Conservation (phyloP, 37 sponge, comb jelly and placozoan genomes). For the Hexactinellida sp. region DNA sequence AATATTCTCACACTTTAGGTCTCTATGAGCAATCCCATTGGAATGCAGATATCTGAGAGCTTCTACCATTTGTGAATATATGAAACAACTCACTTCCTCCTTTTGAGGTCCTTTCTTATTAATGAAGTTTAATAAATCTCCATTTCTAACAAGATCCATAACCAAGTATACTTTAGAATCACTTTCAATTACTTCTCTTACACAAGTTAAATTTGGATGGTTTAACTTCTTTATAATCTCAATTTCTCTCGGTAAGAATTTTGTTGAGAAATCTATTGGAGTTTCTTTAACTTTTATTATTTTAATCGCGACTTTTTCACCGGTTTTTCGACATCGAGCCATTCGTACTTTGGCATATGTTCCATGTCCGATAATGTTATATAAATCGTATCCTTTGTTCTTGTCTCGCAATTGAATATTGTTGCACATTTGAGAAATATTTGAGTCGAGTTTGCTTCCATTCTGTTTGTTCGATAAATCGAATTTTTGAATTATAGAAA, state of each 20-base stretch:
- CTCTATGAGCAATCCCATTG: slow-evolving; percentile 33
- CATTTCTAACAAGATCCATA: slow-evolving; percentile 34
- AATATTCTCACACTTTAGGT: slow-evolving; percentile 43
- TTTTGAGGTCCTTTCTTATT: slow-evolving; percentile 27
- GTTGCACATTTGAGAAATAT: not conserved
- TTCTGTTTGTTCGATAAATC: not conserved
- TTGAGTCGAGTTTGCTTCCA: not conserved
- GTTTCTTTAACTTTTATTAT: slow-evolving; percentile 31
- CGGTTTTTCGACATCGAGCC: slow-evolving; percentile 11
- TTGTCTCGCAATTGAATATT: not conserved
- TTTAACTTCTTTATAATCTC: slow-evolving; percentile 25
- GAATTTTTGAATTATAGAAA: not conserved
- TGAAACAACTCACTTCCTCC: slow-evolving; percentile 24
- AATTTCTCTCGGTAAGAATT: slow-evolving; percentile 36
- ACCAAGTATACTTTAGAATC: slow-evolving; percentile 35
- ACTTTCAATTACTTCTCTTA: slow-evolving; percentile 30
- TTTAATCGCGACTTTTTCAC: slow-evolving; percentile 30
- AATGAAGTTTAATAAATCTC: slow-evolving; percentile 40
- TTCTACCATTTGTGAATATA: slow-evolving; percentile 24
- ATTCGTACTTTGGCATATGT: slow-evolving; percentile 41
- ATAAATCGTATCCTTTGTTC: slow-evolving; percentile 14
- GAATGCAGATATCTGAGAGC: slow-evolving; percentile 32
- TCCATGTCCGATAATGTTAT: slow-evolving; percentile 27
- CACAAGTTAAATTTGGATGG: slow-evolving; percentile 8
- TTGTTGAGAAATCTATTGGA: slow-evolving; percentile 34